Evolutionary conservation across 1,140 invertebrate genomes (phyloP).

Genomic region (Psilanteris sp.): DNA sequence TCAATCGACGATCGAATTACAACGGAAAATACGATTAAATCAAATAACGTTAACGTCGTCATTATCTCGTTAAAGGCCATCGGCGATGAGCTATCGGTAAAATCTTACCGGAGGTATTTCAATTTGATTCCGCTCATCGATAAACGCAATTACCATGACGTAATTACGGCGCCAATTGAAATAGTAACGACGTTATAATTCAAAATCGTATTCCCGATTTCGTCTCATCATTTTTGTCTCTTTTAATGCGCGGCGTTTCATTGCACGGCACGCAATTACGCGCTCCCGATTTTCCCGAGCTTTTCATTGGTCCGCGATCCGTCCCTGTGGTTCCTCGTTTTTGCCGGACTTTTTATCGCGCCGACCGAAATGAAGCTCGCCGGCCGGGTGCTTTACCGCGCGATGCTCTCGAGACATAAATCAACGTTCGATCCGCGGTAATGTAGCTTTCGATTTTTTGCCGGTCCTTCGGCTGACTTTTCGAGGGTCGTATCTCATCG

Average conservation of each 20-base stretch:
- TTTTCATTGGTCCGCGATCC: too few relatives aligned
- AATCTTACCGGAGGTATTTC: conserved; percentile 16
- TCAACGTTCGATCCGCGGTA: conserved; percentile 10
- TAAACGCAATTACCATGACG: conserved; percentile 16
- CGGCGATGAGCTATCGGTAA: conserved; percentile 3
- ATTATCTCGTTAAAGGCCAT: conserved; percentile 13
- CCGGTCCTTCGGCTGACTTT: conserved; percentile 12
- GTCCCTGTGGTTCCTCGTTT: too few relatives aligned
- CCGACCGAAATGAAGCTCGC: conserved; percentile 5
- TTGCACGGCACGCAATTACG: background rate
- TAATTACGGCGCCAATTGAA: conserved; percentile 20
- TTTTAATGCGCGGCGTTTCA: background rate
- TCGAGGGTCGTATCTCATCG: conserved; percentile 9
- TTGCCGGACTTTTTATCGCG: too few relatives aligned
- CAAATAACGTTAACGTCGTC: too few relatives aligned
- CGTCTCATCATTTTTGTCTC: conserved; percentile 11
- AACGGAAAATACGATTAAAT: too few relatives aligned
- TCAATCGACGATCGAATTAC: too few relatives aligned
- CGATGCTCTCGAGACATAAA: conserved; percentile 14
- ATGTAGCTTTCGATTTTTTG: conserved; percentile 27
- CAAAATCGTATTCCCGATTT: conserved; percentile 16
- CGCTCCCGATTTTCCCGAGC: too few relatives aligned
- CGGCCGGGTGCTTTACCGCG: background rate
- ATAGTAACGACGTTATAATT: conserved; percentile 21
- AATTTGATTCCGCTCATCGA: conserved; percentile 9